phyloP scores from a whole-genome alignment of 2,113 vertebrate genomes.

The Syngnathoides biaculeatus region DNA sequence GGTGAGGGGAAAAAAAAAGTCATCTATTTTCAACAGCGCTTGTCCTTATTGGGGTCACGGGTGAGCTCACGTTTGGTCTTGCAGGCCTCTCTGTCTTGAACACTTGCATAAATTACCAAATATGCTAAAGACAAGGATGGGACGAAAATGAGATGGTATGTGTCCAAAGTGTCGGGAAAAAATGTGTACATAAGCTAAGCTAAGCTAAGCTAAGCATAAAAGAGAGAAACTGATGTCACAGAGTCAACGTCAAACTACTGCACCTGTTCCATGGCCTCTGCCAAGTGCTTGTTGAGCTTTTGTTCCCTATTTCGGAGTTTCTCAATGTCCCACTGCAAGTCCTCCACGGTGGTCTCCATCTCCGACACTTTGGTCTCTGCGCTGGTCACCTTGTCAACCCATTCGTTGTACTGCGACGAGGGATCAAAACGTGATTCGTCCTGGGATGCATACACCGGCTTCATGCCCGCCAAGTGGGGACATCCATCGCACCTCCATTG shows the following conservation, averaged over 20 bases:
- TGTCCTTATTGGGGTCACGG: background rate
- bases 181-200: too few species aligned
- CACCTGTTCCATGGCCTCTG: conserved; percentile 90
- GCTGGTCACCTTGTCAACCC: conserved; percentile 88
- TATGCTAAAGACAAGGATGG: too few species aligned
- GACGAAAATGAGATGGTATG: too few species aligned
- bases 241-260: background rate
- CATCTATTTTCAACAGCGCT: background rate
- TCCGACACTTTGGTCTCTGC: conserved; percentile 93
- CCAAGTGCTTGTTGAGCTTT: conserved; percentile 88
- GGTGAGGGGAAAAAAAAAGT: background rate
- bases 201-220: too few species aligned
- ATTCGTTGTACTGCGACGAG: conserved; percentile 79
- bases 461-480: background rate
- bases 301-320: conserved; percentile 89
- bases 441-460: background rate
- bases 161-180: too few species aligned
- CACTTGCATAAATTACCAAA: too few species aligned
- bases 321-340: conserved; percentile 93
- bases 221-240: background rate
- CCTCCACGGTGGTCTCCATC: conserved; percentile 90
- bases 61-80: background rate
- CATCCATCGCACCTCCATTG: conserved; percentile 76
- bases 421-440: background rate
- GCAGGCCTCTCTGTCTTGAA: too few species aligned